Conservation (phyloP, 2,888 invertebrate genomes). For the Orthonychiurus folsomi region DNA sequence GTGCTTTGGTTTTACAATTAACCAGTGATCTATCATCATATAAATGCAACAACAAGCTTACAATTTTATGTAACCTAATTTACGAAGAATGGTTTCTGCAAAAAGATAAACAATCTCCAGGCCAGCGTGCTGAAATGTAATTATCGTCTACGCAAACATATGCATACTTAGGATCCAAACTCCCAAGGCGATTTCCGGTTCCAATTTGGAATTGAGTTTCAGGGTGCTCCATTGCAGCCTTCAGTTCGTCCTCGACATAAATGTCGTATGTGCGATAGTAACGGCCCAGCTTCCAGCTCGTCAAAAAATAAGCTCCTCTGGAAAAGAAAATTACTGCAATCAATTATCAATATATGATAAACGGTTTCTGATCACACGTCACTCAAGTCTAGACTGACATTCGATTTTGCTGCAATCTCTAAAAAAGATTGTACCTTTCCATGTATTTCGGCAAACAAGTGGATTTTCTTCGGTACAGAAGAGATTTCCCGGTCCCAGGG, state of each 20-base stretch:
- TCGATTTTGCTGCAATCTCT: constrained; percentile 4
- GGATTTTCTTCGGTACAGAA: constrained; percentile 30
- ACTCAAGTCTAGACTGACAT: no score
- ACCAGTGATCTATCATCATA: no score
- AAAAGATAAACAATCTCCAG: constrained; percentile 33
- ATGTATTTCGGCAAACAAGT: constrained; percentile 36
- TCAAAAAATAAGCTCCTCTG: constrained; percentile 31
- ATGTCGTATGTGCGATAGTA: constrained; percentile 35
- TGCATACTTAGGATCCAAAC: constrained; percentile 31
- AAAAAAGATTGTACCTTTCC: constrained; percentile 24
- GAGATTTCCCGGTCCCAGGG: constrained; percentile 32
- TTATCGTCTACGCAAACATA: constrained; percentile 33
- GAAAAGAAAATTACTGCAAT: neutral
- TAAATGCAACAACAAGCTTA: neutral
- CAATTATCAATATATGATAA: neutral
- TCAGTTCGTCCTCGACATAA: constrained; percentile 35
- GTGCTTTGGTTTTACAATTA: no score
- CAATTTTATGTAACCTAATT: constrained; percentile 13
- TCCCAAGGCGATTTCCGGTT: constrained; percentile 26
- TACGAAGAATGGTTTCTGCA: constrained; percentile 27
- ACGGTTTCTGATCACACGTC: no score
- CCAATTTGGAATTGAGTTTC: constrained; percentile 27
- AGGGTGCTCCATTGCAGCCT: constrained; percentile 26
- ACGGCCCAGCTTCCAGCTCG: constrained; percentile 35
- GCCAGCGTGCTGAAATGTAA: constrained; percentile 35